Conservation (phyloP, 2,797 vertebrate species). For the Atherinosoma microstoma region DNA sequence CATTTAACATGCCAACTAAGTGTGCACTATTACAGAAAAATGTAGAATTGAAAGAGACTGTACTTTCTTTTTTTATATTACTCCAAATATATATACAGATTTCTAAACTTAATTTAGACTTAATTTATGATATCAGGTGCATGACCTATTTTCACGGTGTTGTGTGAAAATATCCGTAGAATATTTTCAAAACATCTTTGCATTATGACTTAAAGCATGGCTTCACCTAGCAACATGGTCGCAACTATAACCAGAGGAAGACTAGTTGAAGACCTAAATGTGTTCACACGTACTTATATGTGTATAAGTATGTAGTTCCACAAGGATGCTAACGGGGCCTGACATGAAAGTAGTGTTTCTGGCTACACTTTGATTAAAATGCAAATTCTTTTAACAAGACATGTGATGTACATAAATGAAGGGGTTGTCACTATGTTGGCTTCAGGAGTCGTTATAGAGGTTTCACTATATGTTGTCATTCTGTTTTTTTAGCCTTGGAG, state of each 20-base stretch:
- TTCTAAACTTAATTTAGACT: not conserved
- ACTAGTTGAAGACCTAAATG: not conserved
- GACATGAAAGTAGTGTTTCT: not conserved
- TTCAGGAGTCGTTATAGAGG: not conserved
- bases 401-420: not conserved
- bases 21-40: not conserved
- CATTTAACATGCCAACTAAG: not conserved
- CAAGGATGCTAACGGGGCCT: not conserved
- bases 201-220: constrained; percentile 1
- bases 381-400: not conserved
- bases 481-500: not conserved
- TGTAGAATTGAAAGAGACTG: not conserved
- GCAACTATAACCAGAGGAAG: not conserved
- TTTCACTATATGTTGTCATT: not conserved
- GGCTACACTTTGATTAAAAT: not conserved
- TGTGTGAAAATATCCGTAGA: constrained; percentile 9
- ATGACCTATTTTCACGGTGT: not conserved
- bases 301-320: no score
- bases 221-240: not conserved
- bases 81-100: not conserved
- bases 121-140: not conserved
- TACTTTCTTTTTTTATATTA: not conserved
- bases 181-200: not conserved
- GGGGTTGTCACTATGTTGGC: not conserved
- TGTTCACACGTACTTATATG: not conserved